Evolutionary conservation across 1,140 invertebrate genomes (phyloP).

Genomic region (Drosophila subpulchrella): DNA sequence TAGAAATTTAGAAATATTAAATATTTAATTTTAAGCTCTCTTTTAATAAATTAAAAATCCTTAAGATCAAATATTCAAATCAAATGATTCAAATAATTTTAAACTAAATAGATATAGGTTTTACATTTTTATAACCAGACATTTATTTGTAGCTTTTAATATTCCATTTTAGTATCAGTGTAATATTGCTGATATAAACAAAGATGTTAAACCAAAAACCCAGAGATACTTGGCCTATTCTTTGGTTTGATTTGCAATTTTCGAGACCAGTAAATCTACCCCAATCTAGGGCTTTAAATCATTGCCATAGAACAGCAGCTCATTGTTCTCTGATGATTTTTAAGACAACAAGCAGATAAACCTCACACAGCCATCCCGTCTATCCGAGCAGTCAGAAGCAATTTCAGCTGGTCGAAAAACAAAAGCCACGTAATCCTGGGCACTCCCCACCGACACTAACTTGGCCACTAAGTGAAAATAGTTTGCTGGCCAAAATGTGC

Average conservation of each 20-base stretch:
- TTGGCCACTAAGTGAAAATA: constrained; percentile 45
- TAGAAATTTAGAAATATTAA: too few relatives aligned
- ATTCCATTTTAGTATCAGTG: too few relatives aligned
- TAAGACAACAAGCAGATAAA: constrained; percentile 12
- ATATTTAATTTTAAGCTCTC: too few relatives aligned
- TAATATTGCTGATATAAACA: too few relatives aligned
- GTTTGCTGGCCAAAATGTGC: constrained; percentile 31
- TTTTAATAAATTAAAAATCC: too few relatives aligned
- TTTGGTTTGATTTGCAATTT: neutral
- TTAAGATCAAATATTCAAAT: too few relatives aligned
- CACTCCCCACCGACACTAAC: constrained; percentile 10
- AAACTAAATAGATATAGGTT: too few relatives aligned
- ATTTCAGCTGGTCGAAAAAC: constrained; percentile 19
- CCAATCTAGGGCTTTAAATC: neutral
- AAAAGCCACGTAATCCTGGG: constrained; percentile 42
- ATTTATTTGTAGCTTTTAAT: too few relatives aligned
- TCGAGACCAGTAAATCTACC: neutral
- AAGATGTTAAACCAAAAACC: too few relatives aligned
- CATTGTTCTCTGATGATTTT: neutral
- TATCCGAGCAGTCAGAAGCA: constrained; percentile 1
- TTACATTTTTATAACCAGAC: too few relatives aligned
- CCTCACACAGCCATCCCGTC: neutral
- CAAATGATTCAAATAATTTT: too few relatives aligned
- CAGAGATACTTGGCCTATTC: too few relatives aligned
- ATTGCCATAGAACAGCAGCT: neutral